These are phyloP conservation scores for Poecilia gillii DNA, from an alignment of 2,797 vertebrate species.

Conservation along the genomic window DNA sequence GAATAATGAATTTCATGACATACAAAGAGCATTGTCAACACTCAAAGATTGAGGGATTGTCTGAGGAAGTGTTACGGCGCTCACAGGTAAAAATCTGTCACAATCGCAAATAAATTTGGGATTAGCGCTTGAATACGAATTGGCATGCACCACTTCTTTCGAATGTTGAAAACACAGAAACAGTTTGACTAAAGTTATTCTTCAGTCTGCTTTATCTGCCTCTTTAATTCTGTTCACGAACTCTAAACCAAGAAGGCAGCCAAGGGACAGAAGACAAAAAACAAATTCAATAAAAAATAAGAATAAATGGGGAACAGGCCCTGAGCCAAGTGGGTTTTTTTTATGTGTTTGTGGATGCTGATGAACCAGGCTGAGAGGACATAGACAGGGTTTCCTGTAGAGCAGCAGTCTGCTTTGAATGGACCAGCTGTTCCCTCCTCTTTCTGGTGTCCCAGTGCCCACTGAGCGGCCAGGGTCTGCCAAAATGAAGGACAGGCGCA, in stretches of 20 bases:
- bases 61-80: constrained; percentile 11
- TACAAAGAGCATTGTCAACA: constrained; percentile 41
- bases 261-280: constrained; percentile 56
- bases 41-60: constrained; percentile 14
- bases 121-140: constrained; percentile 25
- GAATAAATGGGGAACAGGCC: constrained; percentile 33
- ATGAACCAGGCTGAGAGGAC: constrained; percentile 60
- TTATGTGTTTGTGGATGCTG: constrained; percentile 61
- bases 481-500: constrained; percentile 52
- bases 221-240: constrained; percentile 40
- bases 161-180: constrained; percentile 23
- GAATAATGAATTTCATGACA: constrained; percentile 39
- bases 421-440: constrained; percentile 73
- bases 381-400: constrained; percentile 62
- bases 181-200: constrained; percentile 29
- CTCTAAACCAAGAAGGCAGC: constrained; percentile 60
- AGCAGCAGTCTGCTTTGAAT: constrained; percentile 77
- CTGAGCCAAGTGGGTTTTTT: constrained; percentile 46
- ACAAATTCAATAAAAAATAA: constrained; percentile 8
- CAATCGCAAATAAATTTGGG: not conserved
- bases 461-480: constrained; percentile 46
- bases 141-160: not conserved
- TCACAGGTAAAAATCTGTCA: not conserved
- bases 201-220: constrained; percentile 31
- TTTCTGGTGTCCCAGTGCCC: constrained; percentile 56